phyloP scores from a whole-genome alignment of 2,797 vertebrate species.

The Melanotaenia trifasciata region DNA sequence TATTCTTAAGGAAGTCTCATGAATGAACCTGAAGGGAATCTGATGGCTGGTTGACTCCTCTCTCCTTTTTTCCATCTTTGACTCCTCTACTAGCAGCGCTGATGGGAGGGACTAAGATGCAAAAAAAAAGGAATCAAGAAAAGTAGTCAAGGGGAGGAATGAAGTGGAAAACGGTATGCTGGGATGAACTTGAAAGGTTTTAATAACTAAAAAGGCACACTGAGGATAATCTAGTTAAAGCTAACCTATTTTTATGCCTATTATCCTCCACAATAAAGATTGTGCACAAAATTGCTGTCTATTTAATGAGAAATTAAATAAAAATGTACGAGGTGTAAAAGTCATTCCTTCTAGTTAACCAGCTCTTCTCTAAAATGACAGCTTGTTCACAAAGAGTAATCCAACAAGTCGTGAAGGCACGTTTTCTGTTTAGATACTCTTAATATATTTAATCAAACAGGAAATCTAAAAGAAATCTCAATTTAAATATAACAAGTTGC shows the following conservation, averaged over 20 bases:
- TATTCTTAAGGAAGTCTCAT: neutral
- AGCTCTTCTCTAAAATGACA: neutral
- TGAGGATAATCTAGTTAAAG: neutral
- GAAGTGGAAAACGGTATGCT: neutral
- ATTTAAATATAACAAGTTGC: neutral
- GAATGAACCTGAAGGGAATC: neutral
- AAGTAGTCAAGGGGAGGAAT: neutral
- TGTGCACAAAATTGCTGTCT: slow-evolving; percentile 1
- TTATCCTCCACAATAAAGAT: neutral
- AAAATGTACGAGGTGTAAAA: neutral
- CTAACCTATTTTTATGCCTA: neutral
- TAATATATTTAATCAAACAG: neutral
- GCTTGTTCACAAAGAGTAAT: neutral
- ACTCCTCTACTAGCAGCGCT: neutral
- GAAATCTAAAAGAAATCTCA: neutral
- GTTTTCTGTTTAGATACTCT: neutral
- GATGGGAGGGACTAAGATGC: neutral
- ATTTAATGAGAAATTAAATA: slow-evolving; percentile 1
- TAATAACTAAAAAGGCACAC: neutral
- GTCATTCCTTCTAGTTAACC: neutral
- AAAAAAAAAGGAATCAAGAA: neutral
- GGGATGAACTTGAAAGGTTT: neutral
- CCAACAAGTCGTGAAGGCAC: neutral
- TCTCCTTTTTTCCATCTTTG: too few relatives aligned
- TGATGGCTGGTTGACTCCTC: neutral